Evolutionary conservation across 2,113 vertebrate species (phyloP).

Genomic region (Seriola rivoliana): DNA sequence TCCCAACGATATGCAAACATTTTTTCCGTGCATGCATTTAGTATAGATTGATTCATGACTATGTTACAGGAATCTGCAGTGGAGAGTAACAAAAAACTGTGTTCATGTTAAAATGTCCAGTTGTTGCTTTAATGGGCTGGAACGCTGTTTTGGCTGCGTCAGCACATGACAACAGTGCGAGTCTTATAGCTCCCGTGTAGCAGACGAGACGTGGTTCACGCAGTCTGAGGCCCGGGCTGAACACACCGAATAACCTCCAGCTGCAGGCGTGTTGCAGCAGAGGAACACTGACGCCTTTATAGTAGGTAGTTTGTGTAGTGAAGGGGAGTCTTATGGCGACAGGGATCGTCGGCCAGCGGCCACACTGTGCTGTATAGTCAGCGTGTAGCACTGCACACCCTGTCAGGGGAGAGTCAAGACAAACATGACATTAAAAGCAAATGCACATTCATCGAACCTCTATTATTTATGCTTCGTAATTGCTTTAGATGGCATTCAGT

Average conservation of each 20-base stretch:
- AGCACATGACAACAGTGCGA: constrained; percentile 9
- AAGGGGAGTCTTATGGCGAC: constrained; percentile 36
- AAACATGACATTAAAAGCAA: background rate
- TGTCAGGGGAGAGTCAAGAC: background rate
- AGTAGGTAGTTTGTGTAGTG: constrained; percentile 8
- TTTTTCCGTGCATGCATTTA: background rate
- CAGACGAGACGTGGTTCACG: constrained; percentile 23
- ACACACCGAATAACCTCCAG: constrained; percentile 11
- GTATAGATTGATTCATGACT: no score
- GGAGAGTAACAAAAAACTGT: background rate
- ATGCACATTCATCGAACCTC: constrained; percentile 3
- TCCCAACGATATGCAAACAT: no score
- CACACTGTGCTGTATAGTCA: constrained; percentile 14
- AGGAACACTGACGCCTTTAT: constrained; percentile 59
- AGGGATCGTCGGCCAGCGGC: constrained; percentile 19
- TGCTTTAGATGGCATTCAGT: constrained; percentile 2
- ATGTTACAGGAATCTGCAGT: background rate
- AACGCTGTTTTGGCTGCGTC: constrained; percentile 7
- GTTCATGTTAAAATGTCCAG: background rate
- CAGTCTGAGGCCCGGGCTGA: constrained; percentile 25
- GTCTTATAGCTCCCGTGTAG: constrained; percentile 7
- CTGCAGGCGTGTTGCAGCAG: constrained; percentile 23
- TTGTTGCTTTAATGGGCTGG: background rate
- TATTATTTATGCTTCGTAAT: constrained; percentile 3
- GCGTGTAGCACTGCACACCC: background rate